phyloP scores from a whole-genome alignment of 2,888 invertebrate genomes.

The Branchellion lobata region DNA sequence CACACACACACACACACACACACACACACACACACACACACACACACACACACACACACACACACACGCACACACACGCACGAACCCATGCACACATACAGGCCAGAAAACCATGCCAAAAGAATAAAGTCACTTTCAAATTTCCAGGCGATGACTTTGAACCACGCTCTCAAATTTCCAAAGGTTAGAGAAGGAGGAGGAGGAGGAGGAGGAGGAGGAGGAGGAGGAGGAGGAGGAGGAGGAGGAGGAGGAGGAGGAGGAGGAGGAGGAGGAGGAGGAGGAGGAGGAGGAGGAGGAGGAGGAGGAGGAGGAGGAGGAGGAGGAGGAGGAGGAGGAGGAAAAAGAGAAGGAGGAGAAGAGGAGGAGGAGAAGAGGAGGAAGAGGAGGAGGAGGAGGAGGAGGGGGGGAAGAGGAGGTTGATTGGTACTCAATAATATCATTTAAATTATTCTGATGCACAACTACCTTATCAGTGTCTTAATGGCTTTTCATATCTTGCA shows the following conservation, averaged over 20 bases:
- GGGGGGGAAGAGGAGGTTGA: no score
- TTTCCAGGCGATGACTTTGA: conserved; percentile 78
- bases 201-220: not conserved
- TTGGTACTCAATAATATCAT: no score
- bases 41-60: not conserved
- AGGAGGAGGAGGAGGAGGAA: not conserved
- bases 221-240: conserved; percentile 20
- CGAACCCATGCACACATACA: not conserved
- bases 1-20: no score
- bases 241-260: conserved; percentile 16
- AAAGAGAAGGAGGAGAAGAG: not conserved
- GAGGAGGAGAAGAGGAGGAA: not conserved
- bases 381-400: not conserved
- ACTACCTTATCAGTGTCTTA: no score
- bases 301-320: not conserved
- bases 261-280: conserved; percentile 17
- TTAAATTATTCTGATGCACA: no score
- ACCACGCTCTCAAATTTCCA: conserved; percentile 84
- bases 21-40: no score
- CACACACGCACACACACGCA: not conserved
- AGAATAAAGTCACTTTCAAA: conserved; percentile 53
- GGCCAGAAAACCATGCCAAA: not conserved
- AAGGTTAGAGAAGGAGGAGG: conserved; percentile 62
- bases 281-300: no score
- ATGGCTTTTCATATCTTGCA: no score